Percentiles rank a stretch among this genome's conserved stretches.
Evolutionary conservation across 2,888 invertebrate genomes (phyloP).

Genomic region (Melieria picta): DNA sequence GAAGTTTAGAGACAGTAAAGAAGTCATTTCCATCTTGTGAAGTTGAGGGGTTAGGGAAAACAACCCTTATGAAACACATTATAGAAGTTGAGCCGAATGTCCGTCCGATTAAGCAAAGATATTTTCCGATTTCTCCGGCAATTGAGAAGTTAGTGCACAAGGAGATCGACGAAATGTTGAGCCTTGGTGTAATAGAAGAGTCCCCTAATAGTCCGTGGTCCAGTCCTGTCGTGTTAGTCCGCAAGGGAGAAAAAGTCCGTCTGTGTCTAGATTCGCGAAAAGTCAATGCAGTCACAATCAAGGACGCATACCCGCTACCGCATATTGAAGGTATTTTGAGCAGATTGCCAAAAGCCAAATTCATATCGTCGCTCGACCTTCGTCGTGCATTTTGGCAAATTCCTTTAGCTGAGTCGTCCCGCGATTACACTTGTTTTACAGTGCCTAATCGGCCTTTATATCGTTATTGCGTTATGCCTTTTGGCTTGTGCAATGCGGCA

Average conservation of each 20-base stretch:
- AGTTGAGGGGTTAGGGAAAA: slow-evolving; percentile 37
- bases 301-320: slow-evolving; percentile 40
- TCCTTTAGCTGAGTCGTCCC: slow-evolving; percentile 27
- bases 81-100: slow-evolving; percentile 39
- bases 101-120: slow-evolving; percentile 41
- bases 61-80: slow-evolving; percentile 30
- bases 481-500: slow-evolving; percentile 8
- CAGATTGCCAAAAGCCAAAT: slow-evolving; percentile 32
- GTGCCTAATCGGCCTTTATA: slow-evolving; percentile 1
- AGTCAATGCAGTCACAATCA: slow-evolving; percentile 48
- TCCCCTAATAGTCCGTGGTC: slow-evolving; percentile 51
- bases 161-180: slow-evolving; percentile 54
- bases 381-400: slow-evolving; percentile 40
- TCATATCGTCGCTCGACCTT: slow-evolving; percentile 33
- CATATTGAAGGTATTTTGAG: slow-evolving; percentile 40
- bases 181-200: slow-evolving; percentile 50
- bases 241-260: slow-evolving; percentile 46
- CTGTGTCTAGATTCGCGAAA: slow-evolving; percentile 54
- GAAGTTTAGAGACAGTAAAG: slow-evolving; percentile 8
- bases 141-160: slow-evolving; percentile 38
- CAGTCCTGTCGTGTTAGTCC: slow-evolving; percentile 50
- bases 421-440: slow-evolving; percentile 22
- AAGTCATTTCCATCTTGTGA: slow-evolving; percentile 37
- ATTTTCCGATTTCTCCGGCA: slow-evolving; percentile 41
- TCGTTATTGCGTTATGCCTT: slow-evolving; percentile 1